Percentiles rank a stretch among this genome's conserved stretches.
phyloP scores from a whole-genome alignment of 1,140 invertebrate genomes.

The Musca domestica region DNA sequence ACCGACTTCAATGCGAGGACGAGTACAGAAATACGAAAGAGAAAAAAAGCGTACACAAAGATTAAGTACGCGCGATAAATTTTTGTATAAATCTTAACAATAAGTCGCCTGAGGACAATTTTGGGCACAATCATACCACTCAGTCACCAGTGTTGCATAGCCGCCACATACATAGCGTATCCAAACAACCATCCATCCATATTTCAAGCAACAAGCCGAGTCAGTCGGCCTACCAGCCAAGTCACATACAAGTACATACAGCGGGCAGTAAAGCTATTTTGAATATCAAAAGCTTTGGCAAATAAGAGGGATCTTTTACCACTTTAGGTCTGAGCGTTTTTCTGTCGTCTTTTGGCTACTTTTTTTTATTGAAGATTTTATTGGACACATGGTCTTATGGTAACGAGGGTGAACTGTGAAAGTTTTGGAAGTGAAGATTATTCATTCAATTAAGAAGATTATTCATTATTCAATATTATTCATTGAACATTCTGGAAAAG shows the following conservation, averaged over 20 bases:
- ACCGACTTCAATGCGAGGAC: background rate
- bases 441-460: no score
- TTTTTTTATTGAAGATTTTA: slow-evolving; percentile 1
- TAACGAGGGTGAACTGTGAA: no score
- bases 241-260: no score
- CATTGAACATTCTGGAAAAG: no score
- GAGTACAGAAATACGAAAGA: background rate
- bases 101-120: slow-evolving; percentile 26
- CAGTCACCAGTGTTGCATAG: background rate
- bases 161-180: no score
- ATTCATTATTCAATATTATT: no score
- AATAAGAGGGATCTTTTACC: slow-evolving; percentile 22
- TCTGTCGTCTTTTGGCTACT: background rate
- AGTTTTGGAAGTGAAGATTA: no score
- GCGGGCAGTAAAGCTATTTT: slow-evolving; percentile 1
- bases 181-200: no score
- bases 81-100: slow-evolving; percentile 28
- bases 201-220: no score
- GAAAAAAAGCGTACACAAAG: slow-evolving; percentile 19
- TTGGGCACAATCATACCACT: slow-evolving; percentile 17
- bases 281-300: slow-evolving; percentile 9
- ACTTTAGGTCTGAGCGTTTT: background rate
- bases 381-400: no score
- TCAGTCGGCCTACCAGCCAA: no score
- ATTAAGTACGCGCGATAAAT: slow-evolving; percentile 28